phyloP scores from a whole-genome alignment of 1,140 invertebrate species.

The Cotesia glomerata region DNA sequence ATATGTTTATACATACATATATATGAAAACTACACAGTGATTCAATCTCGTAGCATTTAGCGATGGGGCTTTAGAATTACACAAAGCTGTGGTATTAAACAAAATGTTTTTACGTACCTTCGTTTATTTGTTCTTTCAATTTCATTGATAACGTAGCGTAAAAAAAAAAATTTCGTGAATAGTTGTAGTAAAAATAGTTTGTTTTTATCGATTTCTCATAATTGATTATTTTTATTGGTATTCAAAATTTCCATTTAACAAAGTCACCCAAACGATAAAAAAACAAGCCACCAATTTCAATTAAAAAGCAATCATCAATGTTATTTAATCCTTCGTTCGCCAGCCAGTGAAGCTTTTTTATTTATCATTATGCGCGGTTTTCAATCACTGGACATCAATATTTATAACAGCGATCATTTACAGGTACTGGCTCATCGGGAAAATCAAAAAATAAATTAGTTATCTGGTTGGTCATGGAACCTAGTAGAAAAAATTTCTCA shows the following conservation, averaged over 20 bases:
- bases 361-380: constrained; percentile 5
- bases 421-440: not conserved
- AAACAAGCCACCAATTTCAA: constrained; percentile 4
- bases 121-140: not conserved
- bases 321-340: not conserved
- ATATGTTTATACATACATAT: no score
- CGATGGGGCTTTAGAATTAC: no score
- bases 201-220: not conserved
- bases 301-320: constrained; percentile 11
- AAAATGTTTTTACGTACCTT: not conserved
- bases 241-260: constrained; percentile 4
- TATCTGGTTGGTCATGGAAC: not conserved
- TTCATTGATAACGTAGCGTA: not conserved
- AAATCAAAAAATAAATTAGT: constrained; percentile 2
- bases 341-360: not conserved
- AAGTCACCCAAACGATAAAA: not conserved
- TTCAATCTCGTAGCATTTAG: no score
- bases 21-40: no score
- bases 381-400: constrained; percentile 15
- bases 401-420: constrained; percentile 7
- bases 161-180: not conserved
- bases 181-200: not conserved
- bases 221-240: not conserved
- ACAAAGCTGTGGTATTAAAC: no score
- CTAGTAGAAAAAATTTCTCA: not conserved